Conservation (phyloP, 1,140 invertebrate genomes). For the Scaptomyza pallida region DNA sequence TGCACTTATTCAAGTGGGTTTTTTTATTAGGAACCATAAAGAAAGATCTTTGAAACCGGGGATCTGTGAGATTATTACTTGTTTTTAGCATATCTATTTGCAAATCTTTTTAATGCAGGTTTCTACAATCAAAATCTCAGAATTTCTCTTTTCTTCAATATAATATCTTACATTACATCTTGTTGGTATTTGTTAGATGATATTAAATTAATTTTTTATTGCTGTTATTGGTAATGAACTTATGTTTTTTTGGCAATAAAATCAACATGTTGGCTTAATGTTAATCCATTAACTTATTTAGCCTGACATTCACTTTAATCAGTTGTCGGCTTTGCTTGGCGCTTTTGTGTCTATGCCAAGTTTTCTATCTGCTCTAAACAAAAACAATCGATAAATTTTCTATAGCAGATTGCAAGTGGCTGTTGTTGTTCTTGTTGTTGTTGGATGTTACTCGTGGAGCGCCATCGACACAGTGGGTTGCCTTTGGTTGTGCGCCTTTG, state of each 20-base stretch:
- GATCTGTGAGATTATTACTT: neutral
- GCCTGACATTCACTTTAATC: conserved; percentile 16
- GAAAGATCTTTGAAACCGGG: neutral
- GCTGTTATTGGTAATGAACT: too few species aligned
- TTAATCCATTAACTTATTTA: conserved; percentile 9
- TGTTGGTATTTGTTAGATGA: too few species aligned
- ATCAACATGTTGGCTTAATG: too few species aligned
- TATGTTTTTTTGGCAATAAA: too few species aligned
- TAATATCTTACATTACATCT: too few species aligned
- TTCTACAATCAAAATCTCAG: too few species aligned
- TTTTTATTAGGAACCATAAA: neutral
- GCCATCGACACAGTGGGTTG: conserved; percentile 75
- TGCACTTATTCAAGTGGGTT: conserved; percentile 11
- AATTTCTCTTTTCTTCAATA: neutral
- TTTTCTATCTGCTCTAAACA: conserved; percentile 63
- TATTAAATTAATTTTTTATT: too few species aligned
- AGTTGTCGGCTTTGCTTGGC: conserved; percentile 52
- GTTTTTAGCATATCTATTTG: neutral
- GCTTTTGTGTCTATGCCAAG: conserved; percentile 77
- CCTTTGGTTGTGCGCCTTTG: conserved; percentile 71
- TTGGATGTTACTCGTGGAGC: conserved; percentile 35
- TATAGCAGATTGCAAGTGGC: conserved; percentile 77
- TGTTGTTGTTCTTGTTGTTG: conserved; percentile 19
- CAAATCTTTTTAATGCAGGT: too few species aligned
- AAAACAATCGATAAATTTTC: conserved; percentile 81